phyloP scores from a whole-genome alignment of 2,797 vertebrate genomes.

The Nothura maculosa region DNA sequence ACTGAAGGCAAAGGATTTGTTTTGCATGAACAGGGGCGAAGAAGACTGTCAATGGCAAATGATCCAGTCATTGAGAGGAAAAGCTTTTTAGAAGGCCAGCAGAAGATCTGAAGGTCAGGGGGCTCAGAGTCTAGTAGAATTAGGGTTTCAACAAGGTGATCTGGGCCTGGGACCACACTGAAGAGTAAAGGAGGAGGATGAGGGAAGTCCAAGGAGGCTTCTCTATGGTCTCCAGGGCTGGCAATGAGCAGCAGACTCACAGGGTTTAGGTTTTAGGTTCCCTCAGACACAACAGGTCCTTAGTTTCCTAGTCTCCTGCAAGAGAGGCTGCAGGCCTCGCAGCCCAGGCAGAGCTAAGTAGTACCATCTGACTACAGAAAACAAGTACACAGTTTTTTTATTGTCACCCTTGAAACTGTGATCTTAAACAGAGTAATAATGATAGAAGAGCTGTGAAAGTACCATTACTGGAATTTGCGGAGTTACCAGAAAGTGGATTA shows the following conservation, averaged over 20 bases:
- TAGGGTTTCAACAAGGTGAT: neutral
- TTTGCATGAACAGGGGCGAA: neutral
- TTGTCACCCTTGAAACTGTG: neutral
- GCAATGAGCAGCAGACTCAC: rapidly evolving
- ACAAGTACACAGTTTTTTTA: neutral
- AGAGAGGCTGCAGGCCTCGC: neutral
- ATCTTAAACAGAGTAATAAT: neutral
- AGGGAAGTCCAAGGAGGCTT: rapidly evolving
- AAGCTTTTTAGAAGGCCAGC: neutral
- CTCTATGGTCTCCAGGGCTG: neutral
- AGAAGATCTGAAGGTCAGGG: neutral
- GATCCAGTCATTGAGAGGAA: neutral
- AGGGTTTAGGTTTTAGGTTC: neutral
- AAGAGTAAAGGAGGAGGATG: neutral
- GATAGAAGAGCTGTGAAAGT: neutral
- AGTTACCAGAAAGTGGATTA: slow-evolving; percentile 71
- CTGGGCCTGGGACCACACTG: neutral
- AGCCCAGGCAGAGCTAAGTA: neutral
- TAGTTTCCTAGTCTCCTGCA: rapidly evolving
- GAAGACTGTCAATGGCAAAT: neutral
- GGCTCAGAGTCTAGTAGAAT: neutral
- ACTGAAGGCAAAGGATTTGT: neutral
- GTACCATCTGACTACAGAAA: neutral
- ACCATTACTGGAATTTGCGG: slow-evolving; percentile 37
- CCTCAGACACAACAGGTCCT: rapidly evolving